Conservation (phyloP, 2,113 vertebrate genomes). For the Arizona elegans region DNA sequence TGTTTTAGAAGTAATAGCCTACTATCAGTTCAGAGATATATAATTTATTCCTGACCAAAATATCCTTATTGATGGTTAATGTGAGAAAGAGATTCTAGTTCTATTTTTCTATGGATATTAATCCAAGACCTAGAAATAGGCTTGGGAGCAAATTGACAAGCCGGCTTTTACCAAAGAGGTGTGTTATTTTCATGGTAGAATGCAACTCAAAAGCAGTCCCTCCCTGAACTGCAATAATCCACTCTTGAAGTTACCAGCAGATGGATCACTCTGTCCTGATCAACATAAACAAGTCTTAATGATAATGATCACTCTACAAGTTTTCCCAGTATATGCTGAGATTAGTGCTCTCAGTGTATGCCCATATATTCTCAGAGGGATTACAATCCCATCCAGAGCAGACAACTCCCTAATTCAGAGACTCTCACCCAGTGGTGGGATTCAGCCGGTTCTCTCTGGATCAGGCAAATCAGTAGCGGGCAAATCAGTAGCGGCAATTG, state of each 20-base stretch:
- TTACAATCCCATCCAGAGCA: neutral
- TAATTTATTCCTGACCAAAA: neutral
- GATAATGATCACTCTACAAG: neutral
- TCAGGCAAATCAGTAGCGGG: too few species aligned
- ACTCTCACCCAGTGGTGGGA: neutral
- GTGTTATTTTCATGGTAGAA: neutral
- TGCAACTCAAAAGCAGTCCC: neutral
- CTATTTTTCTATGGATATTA: neutral
- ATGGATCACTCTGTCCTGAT: neutral
- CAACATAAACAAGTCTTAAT: neutral
- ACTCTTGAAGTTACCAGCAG: neutral
- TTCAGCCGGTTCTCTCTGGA: too few species aligned
- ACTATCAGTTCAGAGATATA: neutral
- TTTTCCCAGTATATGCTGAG: neutral
- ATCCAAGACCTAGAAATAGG: neutral
- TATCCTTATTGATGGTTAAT: neutral
- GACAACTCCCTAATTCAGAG: neutral
- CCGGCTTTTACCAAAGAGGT: neutral
- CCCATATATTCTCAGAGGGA: neutral
- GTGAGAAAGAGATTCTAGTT: neutral
- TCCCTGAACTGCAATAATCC: neutral
- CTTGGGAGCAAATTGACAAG: neutral
- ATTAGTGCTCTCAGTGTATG: neutral
- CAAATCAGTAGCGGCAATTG: too few species aligned
- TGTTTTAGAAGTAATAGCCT: neutral